Evolutionary conservation across 2,888 invertebrate genomes (phyloP).

Genomic region (Tortricodes alternella): DNA sequence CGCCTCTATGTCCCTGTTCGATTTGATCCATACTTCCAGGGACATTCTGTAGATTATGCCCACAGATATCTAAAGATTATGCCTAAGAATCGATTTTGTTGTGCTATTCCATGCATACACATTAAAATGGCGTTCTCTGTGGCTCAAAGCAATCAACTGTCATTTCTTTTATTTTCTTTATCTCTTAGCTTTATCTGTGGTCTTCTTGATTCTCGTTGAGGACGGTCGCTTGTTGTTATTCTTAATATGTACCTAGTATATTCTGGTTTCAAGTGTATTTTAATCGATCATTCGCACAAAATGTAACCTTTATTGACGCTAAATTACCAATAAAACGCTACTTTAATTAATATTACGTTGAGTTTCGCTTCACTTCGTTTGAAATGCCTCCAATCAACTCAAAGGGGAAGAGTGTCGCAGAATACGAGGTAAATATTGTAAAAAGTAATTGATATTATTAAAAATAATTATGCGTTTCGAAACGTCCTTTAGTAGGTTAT

Average conservation of each 20-base stretch:
- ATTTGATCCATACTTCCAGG: no score
- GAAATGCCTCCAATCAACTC: conserved; percentile 77
- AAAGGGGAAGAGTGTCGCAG: conserved; percentile 72
- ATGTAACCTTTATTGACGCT: neutral
- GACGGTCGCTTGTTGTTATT: conserved; percentile 22
- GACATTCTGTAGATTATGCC: no score
- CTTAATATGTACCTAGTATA: neutral
- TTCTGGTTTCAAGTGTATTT: conserved; percentile 13
- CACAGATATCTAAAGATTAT: no score
- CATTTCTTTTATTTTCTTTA: neutral
- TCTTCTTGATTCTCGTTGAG: conserved; percentile 6
- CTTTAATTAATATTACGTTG: neutral
- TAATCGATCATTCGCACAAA: conserved; percentile 2
- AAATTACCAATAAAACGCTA: neutral
- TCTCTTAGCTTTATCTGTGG: conserved; percentile 9
- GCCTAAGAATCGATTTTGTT: no score
- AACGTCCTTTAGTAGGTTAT: conserved; percentile 2
- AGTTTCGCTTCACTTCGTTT: conserved; percentile 5
- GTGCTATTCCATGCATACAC: no score
- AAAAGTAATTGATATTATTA: conserved; percentile 12
- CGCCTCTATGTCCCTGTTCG: no score
- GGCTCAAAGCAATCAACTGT: neutral
- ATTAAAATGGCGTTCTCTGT: neutral
- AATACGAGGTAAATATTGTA: conserved; percentile 72
- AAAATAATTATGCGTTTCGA: neutral